These are phyloP conservation scores for Zaprionus gabonicus DNA, from an alignment of 1,140 invertebrate species.

Conservation along the genomic window DNA sequence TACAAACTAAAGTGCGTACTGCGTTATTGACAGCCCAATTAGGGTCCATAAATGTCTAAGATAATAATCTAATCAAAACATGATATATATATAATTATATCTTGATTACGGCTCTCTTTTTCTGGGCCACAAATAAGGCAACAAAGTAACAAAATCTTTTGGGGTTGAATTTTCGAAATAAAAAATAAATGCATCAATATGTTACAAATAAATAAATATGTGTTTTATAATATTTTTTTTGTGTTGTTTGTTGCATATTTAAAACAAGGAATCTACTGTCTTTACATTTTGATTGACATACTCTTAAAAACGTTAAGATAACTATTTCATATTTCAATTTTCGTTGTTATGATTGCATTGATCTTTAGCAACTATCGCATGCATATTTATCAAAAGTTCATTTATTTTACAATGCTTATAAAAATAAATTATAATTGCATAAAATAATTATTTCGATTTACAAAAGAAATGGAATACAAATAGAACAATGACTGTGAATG, in stretches of 20 bases:
- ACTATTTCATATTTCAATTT: background rate
- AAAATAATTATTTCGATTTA: background rate
- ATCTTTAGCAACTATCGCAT: background rate
- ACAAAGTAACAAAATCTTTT: too few species aligned
- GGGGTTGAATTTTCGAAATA: too few species aligned
- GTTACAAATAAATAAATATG: too few species aligned
- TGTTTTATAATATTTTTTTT: too few species aligned
- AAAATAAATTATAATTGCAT: background rate
- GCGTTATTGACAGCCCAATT: background rate
- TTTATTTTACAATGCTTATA: conserved; percentile 4
- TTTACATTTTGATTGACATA: too few species aligned
- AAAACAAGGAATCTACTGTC: too few species aligned
- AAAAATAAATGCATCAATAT: too few species aligned
- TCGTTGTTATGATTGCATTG: background rate
- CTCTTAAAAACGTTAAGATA: background rate
- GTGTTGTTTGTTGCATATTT: too few species aligned
- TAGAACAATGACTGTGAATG: background rate
- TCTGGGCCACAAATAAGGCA: too few species aligned
- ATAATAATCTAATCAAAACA: background rate
- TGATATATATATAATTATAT: background rate
- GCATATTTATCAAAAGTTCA: conserved; percentile 5
- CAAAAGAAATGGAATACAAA: background rate
- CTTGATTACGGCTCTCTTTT: background rate
- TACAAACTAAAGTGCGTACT: background rate
- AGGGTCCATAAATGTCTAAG: background rate